A percentile compares a stretch with the other conserved stretches of the same genome.
These are phyloP conservation scores for Lasioglossum lativentre DNA, from an alignment of 2,888 invertebrate species.

Conservation along the genomic window DNA sequence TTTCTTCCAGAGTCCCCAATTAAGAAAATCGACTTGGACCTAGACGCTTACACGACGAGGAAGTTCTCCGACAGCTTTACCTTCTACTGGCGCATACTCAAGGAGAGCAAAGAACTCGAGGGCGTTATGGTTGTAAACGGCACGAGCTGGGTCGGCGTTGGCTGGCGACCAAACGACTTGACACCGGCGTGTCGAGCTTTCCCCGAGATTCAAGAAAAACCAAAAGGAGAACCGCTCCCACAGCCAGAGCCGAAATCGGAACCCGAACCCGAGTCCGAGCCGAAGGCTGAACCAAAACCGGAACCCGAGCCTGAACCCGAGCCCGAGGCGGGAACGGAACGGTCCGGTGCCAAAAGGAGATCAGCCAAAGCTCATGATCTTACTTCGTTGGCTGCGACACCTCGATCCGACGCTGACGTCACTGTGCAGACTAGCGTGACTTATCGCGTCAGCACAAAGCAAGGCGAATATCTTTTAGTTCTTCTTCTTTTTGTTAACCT, in stretches of 20 bases:
- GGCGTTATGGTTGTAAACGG: constrained; percentile 95
- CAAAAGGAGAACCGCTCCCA: constrained; percentile 81
- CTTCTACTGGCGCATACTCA: constrained; percentile 94
- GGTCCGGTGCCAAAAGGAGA: constrained; percentile 79
- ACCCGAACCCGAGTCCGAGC: constrained; percentile 78
- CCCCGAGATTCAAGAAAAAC: constrained; percentile 87
- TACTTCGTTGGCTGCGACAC: constrained; percentile 68
- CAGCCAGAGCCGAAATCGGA: constrained; percentile 84
- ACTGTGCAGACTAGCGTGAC: constrained; percentile 93
- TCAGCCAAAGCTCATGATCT: constrained; percentile 78
- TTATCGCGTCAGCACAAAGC: constrained; percentile 90
- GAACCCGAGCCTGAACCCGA: constrained; percentile 82
- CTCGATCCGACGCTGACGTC: constrained; percentile 85
- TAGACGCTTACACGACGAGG: constrained; percentile 89
- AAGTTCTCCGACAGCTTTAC: constrained; percentile 91
- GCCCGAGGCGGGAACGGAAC: constrained; percentile 80
- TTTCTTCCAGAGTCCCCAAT: constrained; percentile 89
- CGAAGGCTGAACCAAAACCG: constrained; percentile 83
- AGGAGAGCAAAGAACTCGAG: constrained; percentile 94
- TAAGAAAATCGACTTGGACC: constrained; percentile 90
- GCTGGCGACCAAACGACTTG: constrained; percentile 94
- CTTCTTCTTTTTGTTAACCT: not conserved
- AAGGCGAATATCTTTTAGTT: constrained; percentile 82
- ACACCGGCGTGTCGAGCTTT: constrained; percentile 93
- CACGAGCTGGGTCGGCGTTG: constrained; percentile 92